Evolutionary conservation across 2,113 vertebrate species (phyloP).

Genomic region (Otus sunia): DNA sequence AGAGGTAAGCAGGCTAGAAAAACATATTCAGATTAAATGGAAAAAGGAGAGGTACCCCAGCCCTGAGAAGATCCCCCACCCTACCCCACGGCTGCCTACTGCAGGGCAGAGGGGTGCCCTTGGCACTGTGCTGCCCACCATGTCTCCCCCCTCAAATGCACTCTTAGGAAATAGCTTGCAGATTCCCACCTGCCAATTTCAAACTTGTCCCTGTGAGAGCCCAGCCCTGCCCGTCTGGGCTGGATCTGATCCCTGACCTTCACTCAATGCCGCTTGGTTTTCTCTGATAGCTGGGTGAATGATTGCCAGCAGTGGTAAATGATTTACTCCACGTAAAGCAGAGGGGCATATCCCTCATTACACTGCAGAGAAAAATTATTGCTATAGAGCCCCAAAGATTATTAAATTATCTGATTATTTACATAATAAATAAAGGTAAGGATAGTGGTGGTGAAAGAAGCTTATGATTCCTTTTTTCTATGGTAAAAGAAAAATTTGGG

Average conservation of each 20-base stretch:
- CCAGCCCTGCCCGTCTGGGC: background rate
- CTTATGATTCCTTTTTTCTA: background rate
- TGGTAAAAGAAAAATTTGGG: background rate
- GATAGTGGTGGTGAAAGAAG: background rate
- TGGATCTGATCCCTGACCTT: background rate
- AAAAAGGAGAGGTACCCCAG: background rate
- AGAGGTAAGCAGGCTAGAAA: background rate
- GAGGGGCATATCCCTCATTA: background rate
- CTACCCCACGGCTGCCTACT: background rate
- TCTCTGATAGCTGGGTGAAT: conserved; percentile 26
- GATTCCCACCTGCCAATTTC: background rate
- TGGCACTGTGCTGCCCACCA: background rate
- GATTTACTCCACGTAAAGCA: background rate
- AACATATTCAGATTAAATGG: background rate
- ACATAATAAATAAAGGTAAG: background rate
- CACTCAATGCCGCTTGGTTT: background rate
- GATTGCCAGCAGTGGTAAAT: conserved; percentile 44
- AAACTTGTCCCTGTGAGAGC: background rate
- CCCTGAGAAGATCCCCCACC: rapidly evolving
- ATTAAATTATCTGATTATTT: background rate
- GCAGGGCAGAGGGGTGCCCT: background rate
- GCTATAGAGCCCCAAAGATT: background rate
- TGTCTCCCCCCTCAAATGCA: background rate
- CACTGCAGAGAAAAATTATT: background rate
- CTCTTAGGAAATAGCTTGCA: background rate